Evolutionary conservation across 2,888 invertebrate genomes (phyloP), one percentile per base, ranked within the genome.

Genomic region (Leptopilina myrica): DNA sequence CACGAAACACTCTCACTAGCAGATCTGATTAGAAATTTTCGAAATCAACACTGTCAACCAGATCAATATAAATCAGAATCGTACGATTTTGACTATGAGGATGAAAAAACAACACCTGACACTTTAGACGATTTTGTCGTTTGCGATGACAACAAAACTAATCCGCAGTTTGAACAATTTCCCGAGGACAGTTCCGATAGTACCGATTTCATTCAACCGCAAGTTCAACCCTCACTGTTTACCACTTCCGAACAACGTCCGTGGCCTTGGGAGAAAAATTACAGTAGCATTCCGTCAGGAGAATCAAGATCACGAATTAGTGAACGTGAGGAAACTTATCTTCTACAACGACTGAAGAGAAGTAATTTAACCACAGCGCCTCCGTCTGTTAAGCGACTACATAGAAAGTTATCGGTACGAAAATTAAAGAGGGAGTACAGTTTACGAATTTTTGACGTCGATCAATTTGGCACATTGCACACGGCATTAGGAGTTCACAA

Each of bases 331-430:
- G 93, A 94, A 86, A 86, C 90, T 43, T 91, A 92, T 82, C 84
- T 93, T 49, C 85, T 93, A 9, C 89, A 90, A 78, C 89, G 86
- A 81, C 84, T 90, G 0, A 86, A 87, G 76, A 84, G 83, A 80
- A 82, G 87, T 40, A 91, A 91, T 81, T 78, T 90, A 3, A 82
- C 86, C 43, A 84, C 85, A 11, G 88, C 91, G 5, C 87, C 92
- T 4, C 84, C 89, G 4, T 84, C 89, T 12, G 86, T 91, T 20
- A 88, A 93, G 8, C 92, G 94, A 59, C 89, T 94, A 0, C 93
- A 93, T 84, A 90, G 95, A 64, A 95, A 95, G 89, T 89, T 95
- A 11, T 90, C 91, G n/a, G 90, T 94, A 14, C 92, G 95, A 33
- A 93, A 93, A 85, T 89, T 93, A 79, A 94, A 94, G 86, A 90